Evolutionary conservation across 1,140 invertebrate genomes (phyloP), one percentile per base, ranked within the genome.

Genomic region (Scaptomyza hsui): DNA sequence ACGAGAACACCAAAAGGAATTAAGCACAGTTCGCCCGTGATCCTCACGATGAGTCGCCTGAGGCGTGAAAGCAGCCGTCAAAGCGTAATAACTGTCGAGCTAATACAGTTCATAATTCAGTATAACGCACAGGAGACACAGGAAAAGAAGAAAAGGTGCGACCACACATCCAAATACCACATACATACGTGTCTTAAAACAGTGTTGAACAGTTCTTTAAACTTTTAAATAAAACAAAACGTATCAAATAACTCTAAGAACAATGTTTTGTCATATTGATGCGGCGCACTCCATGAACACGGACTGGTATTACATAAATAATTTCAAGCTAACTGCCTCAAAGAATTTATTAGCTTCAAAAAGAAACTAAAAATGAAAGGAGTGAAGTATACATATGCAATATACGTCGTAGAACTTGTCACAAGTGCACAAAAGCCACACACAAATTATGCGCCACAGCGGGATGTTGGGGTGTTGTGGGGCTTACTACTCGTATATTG

Each of bases 101-200:
- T 91, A 29, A 91, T 91, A 74, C 90, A 91, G 74, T 91, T 91
- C 73, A 91, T 91, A 81, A 91, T 91, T 88, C 90, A 91, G 75
- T 91, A 90, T 81, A 85, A 90, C 47, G 90, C 90, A 67, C 65
- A 89, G 89, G 89, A 91, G 79, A 78, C 79, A 35, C 83, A 89
- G 89, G 89, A 90, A 42, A 90, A 90, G 74, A 90, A 89, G 82
- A 91, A 91, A 91, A 91, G 89, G 89, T 91, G 89, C 74, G 72
- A 59, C 35, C 37, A 60, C 26, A 35, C 4, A 13, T n/a, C n/a
- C 26, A 5, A n/a, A n/a, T n/a, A n/a, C n/a, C 7, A 41, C 10
- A 61, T 26, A 39, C 44, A 59, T 15, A 15, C 19, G 4, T 21
- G 4, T 21, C 1, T 21, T 12, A 10, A 51, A 15, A n/a, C 10